Conservation (phyloP, 2,113 vertebrate genomes). For the Plecotus auritus region DNA sequence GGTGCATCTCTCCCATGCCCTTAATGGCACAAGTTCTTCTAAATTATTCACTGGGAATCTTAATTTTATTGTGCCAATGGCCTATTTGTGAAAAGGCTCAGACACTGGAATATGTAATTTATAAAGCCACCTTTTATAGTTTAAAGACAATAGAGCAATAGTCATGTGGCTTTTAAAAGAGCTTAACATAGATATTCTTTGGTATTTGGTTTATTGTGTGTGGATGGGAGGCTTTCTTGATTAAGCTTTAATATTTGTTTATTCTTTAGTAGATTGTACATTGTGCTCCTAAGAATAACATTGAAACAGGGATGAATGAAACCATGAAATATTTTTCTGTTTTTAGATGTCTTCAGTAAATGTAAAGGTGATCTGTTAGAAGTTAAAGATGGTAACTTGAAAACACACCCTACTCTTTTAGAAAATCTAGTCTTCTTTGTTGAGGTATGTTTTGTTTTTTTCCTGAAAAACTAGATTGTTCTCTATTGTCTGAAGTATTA, state of each 20-base stretch:
- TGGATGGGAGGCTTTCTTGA: not conserved
- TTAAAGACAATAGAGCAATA: not conserved
- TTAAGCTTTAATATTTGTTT: constrained; percentile 3
- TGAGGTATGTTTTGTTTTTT: constrained; percentile 86
- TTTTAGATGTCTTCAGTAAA: constrained; percentile 90
- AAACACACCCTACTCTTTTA: constrained; percentile 87
- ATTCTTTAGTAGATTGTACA: constrained; percentile 23
- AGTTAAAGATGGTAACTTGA: constrained; percentile 87
- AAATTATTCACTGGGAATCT: not conserved
- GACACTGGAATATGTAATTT: not conserved
- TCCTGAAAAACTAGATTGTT: not conserved
- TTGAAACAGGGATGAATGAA: constrained; percentile 16
- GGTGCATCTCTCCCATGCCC: not conserved
- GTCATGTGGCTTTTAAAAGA: not conserved
- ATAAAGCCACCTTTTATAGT: not conserved
- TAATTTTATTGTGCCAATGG: not conserved
- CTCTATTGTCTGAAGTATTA: not conserved
- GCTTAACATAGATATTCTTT: not conserved
- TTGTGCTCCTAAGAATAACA: not conserved
- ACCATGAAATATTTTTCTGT: constrained; percentile 33
- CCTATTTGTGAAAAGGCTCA: not conserved
- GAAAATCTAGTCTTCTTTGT: constrained; percentile 96
- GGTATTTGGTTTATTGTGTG: constrained; percentile 1
- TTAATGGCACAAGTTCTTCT: not conserved
- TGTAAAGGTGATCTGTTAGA: constrained; percentile 95